Conservation (phyloP, 2,797 vertebrate genomes). For the Semotilus atromaculatus region DNA sequence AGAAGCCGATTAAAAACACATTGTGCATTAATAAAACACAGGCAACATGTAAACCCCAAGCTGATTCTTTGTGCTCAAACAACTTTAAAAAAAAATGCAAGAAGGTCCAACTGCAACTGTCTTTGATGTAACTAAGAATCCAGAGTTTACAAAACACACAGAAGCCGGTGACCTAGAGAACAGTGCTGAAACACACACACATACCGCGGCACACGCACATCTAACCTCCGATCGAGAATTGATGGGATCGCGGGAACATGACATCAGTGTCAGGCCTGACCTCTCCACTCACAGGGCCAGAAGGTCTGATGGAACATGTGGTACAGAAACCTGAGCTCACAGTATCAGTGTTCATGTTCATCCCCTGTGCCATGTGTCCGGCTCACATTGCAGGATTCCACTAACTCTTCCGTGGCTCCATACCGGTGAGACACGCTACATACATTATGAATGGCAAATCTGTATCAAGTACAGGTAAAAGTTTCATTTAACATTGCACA, state of each 20-base stretch:
- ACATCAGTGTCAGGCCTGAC: constrained; percentile 48
- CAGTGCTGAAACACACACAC: background rate
- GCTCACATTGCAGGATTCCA: constrained; percentile 25
- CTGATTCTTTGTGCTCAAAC: background rate
- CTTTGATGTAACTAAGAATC: constrained; percentile 27
- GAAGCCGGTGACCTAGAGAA: background rate
- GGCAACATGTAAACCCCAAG: background rate
- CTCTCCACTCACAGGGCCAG: constrained; percentile 57
- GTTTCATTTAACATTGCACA: background rate
- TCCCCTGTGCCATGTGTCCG: background rate
- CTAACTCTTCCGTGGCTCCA: background rate
- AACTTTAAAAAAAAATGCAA: background rate
- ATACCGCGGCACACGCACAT: background rate
- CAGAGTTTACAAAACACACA: background rate
- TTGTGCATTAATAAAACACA: constrained; percentile 19
- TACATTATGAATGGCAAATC: background rate
- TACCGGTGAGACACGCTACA: background rate
- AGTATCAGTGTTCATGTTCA: constrained; percentile 34
- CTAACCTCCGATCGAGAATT: constrained; percentile 55
- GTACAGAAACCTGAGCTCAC: constrained; percentile 63
- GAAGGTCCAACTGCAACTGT: background rate
- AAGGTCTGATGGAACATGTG: constrained; percentile 69
- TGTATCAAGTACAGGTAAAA: background rate
- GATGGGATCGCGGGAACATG: constrained; percentile 44
- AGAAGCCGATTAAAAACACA: background rate